phyloP scores from a whole-genome alignment of 2,113 vertebrate genomes.

The Spea bombifrons region DNA sequence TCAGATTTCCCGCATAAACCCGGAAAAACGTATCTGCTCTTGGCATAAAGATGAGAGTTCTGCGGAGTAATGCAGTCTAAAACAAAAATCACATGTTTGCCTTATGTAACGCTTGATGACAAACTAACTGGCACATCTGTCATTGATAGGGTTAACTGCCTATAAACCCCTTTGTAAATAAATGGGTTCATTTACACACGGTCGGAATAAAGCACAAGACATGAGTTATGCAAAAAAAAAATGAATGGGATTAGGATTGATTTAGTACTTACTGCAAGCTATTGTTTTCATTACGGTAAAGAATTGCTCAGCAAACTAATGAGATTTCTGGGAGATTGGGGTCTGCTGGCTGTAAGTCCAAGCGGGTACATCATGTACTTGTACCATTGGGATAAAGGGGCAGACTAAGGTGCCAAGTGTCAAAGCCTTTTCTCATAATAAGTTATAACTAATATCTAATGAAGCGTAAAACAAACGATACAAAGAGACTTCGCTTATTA shows the following conservation, averaged over 20 bases:
- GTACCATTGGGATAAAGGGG: neutral
- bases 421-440: neutral
- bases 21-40: no score
- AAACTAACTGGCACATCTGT: neutral
- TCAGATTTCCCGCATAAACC: no score
- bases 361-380: slow-evolving; percentile 29
- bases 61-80: neutral
- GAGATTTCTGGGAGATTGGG: slow-evolving; percentile 49
- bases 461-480: neutral
- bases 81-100: neutral
- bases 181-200: slow-evolving; percentile 38
- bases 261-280: slow-evolving; percentile 49
- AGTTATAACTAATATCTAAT: neutral
- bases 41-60: no score
- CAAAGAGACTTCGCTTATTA: no score
- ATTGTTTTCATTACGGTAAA: slow-evolving; percentile 50
- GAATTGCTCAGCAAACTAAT: slow-evolving; percentile 46
- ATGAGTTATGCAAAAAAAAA: slow-evolving; percentile 45
- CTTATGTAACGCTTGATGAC: neutral
- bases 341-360: slow-evolving; percentile 39
- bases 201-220: slow-evolving; percentile 25
- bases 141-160: slow-evolving; percentile 8
- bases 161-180: slow-evolving; percentile 19
- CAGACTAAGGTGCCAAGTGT: slow-evolving; percentile 1
- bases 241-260: slow-evolving; percentile 46